Evolutionary conservation across 2,797 vertebrate genomes (phyloP), one percentile per base, ranked within the genome.

Genomic region (Acrossocheilus fasciatus): DNA sequence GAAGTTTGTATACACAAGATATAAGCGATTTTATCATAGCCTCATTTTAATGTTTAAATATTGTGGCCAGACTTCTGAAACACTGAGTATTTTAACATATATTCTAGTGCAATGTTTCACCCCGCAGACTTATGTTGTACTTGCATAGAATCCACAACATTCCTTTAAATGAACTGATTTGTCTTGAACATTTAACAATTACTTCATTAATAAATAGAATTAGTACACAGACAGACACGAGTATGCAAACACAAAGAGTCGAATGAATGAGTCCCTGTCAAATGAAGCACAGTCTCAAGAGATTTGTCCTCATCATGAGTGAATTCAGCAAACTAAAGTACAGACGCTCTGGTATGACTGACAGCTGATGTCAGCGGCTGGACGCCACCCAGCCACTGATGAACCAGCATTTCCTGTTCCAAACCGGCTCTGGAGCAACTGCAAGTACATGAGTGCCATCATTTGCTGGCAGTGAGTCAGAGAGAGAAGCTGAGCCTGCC

Each of bases 391-490:
- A 95, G 92, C 86, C 90, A 88, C 91, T 94, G 94, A 94, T 93
- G 93, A 94, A 94, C 92, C 93, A 92, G 93, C 93, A 91, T 92
- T 93, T 90, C 91, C 94, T 93, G 91, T 89, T 94, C 92, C 94
- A 94, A 90, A 94, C 92, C 92, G 86, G 88, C 90, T 91, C 91
- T 91, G 87, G 88, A 91, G 91, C 93, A 5, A 34, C 54, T 43
- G 30, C 52, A 34, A 91, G 90, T n/a, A 74, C 39, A 52, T 7
- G 2, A 36, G 50, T 69, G 76, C 4, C 36, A 81, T 52, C 10
- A 54, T 86, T 62, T 73, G 73, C 78, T 86, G 84, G 84, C 84
- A 81, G 69, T 59, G 68, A 86, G 73, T 77, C 73, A 82, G 81
- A 45, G 72, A 81, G 74, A 52, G 75, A 39, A 77, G 74, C 75